Evolutionary conservation across 2,888 invertebrate species (phyloP).

Genomic region (Lithophane leautieri): DNA sequence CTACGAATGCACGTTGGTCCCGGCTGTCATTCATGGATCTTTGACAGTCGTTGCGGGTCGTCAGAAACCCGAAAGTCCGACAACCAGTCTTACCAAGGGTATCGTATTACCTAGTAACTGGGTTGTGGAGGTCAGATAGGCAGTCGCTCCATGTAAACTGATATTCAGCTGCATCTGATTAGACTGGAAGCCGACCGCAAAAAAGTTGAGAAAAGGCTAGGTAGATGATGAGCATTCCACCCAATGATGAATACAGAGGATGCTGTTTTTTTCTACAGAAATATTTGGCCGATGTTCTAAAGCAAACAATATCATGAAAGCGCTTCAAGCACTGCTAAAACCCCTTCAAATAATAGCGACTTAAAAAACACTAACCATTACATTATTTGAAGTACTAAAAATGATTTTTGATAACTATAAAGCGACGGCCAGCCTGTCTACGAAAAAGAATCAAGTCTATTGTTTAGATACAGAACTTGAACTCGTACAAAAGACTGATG

Average conservation of each 20-base stretch:
- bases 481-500: constrained; percentile 44
- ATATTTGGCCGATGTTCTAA: not conserved
- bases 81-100: too few relatives aligned
- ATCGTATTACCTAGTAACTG: too few relatives aligned
- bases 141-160: too few relatives aligned
- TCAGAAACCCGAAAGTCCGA: too few relatives aligned
- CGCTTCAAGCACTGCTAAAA: not conserved
- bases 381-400: constrained; percentile 19
- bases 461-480: constrained; percentile 37
- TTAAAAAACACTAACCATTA: constrained; percentile 10
- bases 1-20: too few relatives aligned
- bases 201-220: too few relatives aligned
- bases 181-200: too few relatives aligned
- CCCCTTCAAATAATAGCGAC: constrained; percentile 18
- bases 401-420: not conserved
- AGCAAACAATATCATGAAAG: not conserved
- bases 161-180: too few relatives aligned
- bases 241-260: too few relatives aligned
- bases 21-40: too few relatives aligned
- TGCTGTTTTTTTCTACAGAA: not conserved
- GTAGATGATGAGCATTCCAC: not conserved
- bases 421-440: not conserved
- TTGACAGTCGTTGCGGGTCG: too few relatives aligned
- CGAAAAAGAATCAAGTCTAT: constrained; percentile 35
- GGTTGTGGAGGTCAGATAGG: too few relatives aligned